Conservation (phyloP, 1,140 invertebrate genomes). For the Drosophila athabasca region DNA sequence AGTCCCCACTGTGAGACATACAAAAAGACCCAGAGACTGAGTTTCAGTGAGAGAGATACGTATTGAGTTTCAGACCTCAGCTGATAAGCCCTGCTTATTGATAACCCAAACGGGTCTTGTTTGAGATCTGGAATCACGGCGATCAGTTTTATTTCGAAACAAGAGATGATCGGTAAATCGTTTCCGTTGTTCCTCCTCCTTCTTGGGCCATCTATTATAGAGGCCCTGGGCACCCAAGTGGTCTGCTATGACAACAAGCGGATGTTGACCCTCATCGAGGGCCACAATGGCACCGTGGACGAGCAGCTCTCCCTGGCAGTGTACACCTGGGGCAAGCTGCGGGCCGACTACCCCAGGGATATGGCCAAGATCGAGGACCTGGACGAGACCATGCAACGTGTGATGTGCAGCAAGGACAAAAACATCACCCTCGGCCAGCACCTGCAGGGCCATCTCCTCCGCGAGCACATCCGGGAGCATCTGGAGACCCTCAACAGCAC, state of each 20-base stretch:
- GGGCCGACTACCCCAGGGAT: conserved; percentile 30
- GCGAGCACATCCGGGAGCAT: conserved; percentile 38
- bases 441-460: conserved; percentile 28
- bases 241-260: conserved; percentile 29
- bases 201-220: neutral
- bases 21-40: neutral
- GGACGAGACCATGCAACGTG: conserved; percentile 13
- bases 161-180: conserved; percentile 12
- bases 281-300: conserved; percentile 18
- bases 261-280: conserved; percentile 36
- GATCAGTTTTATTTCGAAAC: conserved; percentile 24
- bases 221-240: conserved; percentile 34
- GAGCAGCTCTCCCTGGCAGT: conserved; percentile 31
- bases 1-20: neutral
- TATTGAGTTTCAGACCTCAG: neutral
- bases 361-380: conserved; percentile 32
- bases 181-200: conserved; percentile 8
- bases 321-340: conserved; percentile 43
- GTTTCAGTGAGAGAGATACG: neutral
- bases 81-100: conserved; percentile 22
- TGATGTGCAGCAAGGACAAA: conserved; percentile 15
- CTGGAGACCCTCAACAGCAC: conserved; percentile 30
- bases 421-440: conserved; percentile 25
- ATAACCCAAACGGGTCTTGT: conserved; percentile 1
- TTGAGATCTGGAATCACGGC: neutral